phyloP scores from a whole-genome alignment of 2,888 invertebrate genomes.

The Helleia helle region DNA sequence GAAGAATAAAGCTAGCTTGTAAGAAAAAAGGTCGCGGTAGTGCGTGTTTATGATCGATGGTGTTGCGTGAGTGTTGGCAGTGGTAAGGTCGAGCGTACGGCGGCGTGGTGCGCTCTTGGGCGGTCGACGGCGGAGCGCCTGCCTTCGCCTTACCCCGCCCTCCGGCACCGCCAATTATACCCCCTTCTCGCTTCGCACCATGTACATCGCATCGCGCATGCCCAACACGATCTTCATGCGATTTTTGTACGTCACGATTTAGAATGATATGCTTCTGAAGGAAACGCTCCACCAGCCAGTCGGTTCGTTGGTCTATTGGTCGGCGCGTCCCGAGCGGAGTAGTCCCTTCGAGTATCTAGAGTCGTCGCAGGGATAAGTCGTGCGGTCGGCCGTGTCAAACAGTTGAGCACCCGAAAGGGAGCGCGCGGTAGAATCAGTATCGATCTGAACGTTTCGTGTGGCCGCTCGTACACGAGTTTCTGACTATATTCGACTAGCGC shows the following conservation, averaged over 20 bases:
- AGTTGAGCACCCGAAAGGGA: slow-evolving; percentile 50
- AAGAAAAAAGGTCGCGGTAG: slow-evolving; percentile 33
- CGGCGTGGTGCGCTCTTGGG: slow-evolving; percentile 29
- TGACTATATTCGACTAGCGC: slow-evolving; percentile 64
- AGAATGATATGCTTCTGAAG: slow-evolving; percentile 47
- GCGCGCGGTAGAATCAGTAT: slow-evolving; percentile 56
- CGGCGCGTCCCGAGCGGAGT: slow-evolving; percentile 32
- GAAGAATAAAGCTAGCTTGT: slow-evolving; percentile 36
- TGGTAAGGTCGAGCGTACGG: slow-evolving; percentile 37
- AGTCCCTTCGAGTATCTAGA: slow-evolving; percentile 29
- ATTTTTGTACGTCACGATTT: slow-evolving; percentile 51
- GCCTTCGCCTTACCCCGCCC: slow-evolving; percentile 26
- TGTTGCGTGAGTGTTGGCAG: slow-evolving; percentile 45
- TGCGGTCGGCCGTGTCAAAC: too few relatives aligned
- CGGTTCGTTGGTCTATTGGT: slow-evolving; percentile 33
- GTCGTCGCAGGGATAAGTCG: slow-evolving; percentile 25
- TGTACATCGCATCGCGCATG: slow-evolving; percentile 57
- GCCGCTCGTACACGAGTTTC: slow-evolving; percentile 57
- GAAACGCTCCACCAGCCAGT: too few relatives aligned
- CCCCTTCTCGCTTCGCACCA: slow-evolving; percentile 46
- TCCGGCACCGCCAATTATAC: slow-evolving; percentile 39
- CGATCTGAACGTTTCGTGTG: slow-evolving; percentile 60
- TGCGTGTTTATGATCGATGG: slow-evolving; percentile 60
- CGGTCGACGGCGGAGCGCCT: too few relatives aligned
- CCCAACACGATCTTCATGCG: slow-evolving; percentile 42